Percentiles rank a stretch among this genome's conserved stretches.
Evolutionary conservation across 2,888 invertebrate genomes (phyloP).

Genomic region (Microchrysa polita): DNA sequence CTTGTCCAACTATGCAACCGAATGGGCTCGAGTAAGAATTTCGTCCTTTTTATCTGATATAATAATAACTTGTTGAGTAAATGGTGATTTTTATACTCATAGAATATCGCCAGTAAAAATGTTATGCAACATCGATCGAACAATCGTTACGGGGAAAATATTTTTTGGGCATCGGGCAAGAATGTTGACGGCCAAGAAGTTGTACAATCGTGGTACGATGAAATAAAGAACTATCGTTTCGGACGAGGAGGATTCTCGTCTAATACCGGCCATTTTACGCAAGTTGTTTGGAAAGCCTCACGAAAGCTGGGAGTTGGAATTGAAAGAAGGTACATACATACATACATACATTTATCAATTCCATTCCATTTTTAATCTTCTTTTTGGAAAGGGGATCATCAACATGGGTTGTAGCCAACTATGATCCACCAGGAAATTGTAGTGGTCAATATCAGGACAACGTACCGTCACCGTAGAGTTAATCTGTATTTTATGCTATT

Average conservation of each 20-base stretch:
- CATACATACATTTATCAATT: too few relatives aligned
- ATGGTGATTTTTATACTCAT: too few relatives aligned
- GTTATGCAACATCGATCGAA: constrained; percentile 39
- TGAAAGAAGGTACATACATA: constrained; percentile 67
- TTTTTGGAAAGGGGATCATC: constrained; percentile 73
- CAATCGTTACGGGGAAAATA: constrained; percentile 65
- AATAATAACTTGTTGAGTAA: too few relatives aligned
- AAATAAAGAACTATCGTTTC: constrained; percentile 75
- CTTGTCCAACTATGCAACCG: constrained; percentile 73
- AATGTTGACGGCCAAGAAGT: constrained; percentile 74
- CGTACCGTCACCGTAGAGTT: too few relatives aligned
- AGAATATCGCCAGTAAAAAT: constrained; percentile 39
- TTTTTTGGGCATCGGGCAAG: constrained; percentile 80
- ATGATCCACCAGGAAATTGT: constrained; percentile 90
- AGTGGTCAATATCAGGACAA: constrained; percentile 78
- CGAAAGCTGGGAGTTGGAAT: constrained; percentile 81
- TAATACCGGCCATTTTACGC: constrained; percentile 83
- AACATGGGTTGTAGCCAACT: constrained; percentile 82
- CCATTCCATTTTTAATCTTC: constrained; percentile 78
- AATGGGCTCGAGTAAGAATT: constrained; percentile 71
- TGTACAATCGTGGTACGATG: constrained; percentile 83
- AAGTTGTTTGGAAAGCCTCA: constrained; percentile 82
- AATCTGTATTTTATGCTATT: too few relatives aligned
- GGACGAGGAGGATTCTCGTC: constrained; percentile 70
- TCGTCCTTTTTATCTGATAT: too few relatives aligned